Evolutionary conservation across 1,140 invertebrate species (phyloP).

Genomic region (Mizuhopecten yessoensis): DNA sequence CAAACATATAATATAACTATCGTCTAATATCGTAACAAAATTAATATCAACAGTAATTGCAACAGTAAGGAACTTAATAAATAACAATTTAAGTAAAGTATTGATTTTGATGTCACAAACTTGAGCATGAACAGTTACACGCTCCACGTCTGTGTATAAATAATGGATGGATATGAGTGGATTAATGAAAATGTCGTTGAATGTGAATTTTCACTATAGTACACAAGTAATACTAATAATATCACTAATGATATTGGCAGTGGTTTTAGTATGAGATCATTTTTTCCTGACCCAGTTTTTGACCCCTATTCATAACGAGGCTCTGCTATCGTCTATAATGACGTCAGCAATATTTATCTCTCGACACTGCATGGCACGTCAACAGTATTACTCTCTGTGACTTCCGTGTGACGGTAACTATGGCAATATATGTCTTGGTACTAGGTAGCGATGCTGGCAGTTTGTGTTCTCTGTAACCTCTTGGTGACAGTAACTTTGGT

Average conservation of each 20-base stretch:
- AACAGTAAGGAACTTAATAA: not conserved
- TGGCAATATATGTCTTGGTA: not conserved
- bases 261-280: not conserved
- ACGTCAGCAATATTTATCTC: constrained; percentile 10
- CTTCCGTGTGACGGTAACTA: not conserved
- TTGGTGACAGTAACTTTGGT: not conserved
- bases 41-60: not conserved
- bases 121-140: not conserved
- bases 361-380: not conserved
- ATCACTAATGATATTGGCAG: not conserved
- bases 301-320: not conserved
- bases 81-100: not conserved
- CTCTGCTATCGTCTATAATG: not conserved
- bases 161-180: not conserved
- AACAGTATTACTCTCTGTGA: not conserved
- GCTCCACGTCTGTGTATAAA: not conserved
- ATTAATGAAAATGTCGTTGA: not conserved
- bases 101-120: not conserved
- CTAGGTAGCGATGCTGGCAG: not conserved
- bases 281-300: not conserved
- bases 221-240: not conserved
- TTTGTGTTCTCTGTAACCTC: not conserved
- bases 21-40: not conserved
- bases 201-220: not conserved
- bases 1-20: not conserved